These are phyloP conservation scores for Alectoris magna DNA, from an alignment of 2,797 vertebrate genomes.

Conservation along the genomic window DNA sequence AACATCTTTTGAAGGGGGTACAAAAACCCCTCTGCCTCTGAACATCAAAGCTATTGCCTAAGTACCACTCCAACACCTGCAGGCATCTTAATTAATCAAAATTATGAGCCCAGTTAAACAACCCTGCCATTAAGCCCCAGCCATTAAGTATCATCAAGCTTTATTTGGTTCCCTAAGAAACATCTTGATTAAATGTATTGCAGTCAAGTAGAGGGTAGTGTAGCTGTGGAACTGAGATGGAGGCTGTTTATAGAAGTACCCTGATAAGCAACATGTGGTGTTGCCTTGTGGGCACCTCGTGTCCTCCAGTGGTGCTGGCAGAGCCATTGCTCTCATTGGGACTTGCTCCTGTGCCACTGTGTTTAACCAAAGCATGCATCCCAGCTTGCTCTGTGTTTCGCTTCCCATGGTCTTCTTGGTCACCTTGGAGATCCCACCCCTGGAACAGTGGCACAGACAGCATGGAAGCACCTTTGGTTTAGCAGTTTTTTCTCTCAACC, in stretches of 20 bases:
- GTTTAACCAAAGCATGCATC: not conserved
- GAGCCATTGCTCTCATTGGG: not conserved
- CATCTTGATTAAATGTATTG: slow-evolving; percentile 59
- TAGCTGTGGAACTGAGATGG: not conserved
- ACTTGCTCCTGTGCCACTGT: not conserved
- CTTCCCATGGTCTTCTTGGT: no score
- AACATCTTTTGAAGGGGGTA: slow-evolving; percentile 14
- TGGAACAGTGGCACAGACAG: not conserved
- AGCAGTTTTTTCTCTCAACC: not conserved
- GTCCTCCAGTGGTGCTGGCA: not conserved
- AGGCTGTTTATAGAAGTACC: not conserved
- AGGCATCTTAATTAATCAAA: slow-evolving; percentile 69
- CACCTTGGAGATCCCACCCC: not conserved
- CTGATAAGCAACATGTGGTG: not conserved
- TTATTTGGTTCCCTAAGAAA: slow-evolving; percentile 66
- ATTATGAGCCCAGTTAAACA: slow-evolving; percentile 66
- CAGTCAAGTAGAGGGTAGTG: slow-evolving; percentile 32
- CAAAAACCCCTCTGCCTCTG: slow-evolving; percentile 17
- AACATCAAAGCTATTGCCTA: not conserved
- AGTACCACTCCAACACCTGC: slow-evolving; percentile 61
- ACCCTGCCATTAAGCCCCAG: slow-evolving; percentile 36
- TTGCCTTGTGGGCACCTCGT: not conserved
- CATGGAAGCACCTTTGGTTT: not conserved
- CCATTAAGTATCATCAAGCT: slow-evolving; percentile 64
- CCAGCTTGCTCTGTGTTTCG: not conserved